Evolutionary conservation across 2,888 invertebrate genomes (phyloP).

Genomic region (Pachycephus smyrnensis): DNA sequence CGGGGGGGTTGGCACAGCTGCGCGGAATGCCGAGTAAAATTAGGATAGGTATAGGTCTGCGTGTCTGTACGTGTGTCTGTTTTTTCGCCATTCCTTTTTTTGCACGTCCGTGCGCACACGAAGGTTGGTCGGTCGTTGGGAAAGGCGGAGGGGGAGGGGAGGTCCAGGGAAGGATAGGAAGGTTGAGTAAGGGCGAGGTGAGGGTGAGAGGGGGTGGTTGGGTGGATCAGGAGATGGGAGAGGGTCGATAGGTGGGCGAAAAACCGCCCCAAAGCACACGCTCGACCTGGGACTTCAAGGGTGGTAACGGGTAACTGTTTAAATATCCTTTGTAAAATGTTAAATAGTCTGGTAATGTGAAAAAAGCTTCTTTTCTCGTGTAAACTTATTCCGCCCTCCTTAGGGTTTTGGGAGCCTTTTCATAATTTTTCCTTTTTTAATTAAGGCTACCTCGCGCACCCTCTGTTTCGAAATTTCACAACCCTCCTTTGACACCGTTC

Average conservation of each 20-base stretch:
- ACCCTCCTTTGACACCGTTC: not conserved
- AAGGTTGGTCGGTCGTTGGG: conserved; percentile 44
- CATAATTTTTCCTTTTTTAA: too few species aligned
- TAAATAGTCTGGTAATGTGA: conserved; percentile 42
- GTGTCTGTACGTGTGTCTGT: conserved; percentile 37
- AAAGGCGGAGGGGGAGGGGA: conserved; percentile 13
- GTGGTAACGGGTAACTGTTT: conserved; percentile 50
- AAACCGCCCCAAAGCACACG: conserved; percentile 50
- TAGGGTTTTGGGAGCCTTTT: too few species aligned
- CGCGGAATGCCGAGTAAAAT: conserved; percentile 57
- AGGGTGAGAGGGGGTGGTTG: conserved; percentile 27
- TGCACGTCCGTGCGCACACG: conserved; percentile 39
- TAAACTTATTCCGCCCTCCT: not conserved
- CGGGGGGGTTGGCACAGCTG: conserved; percentile 53
- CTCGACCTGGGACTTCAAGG: conserved; percentile 31
- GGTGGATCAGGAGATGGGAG: conserved; percentile 38
- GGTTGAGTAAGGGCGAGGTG: conserved; percentile 26
- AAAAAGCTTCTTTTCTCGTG: conserved; percentile 1
- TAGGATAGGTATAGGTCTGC: conserved; percentile 46
- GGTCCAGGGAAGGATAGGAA: too few species aligned
- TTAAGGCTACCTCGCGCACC: too few species aligned
- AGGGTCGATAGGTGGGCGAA: conserved; percentile 60
- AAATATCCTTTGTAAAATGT: conserved; percentile 57
- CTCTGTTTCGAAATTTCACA: not conserved
- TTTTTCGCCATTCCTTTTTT: conserved; percentile 22